Evolutionary conservation across 37 sponge, comb jelly and placozoan genomes (phyloP), one percentile per base, ranked within the genome.

Genomic region (Spongilla lacustris): DNA sequence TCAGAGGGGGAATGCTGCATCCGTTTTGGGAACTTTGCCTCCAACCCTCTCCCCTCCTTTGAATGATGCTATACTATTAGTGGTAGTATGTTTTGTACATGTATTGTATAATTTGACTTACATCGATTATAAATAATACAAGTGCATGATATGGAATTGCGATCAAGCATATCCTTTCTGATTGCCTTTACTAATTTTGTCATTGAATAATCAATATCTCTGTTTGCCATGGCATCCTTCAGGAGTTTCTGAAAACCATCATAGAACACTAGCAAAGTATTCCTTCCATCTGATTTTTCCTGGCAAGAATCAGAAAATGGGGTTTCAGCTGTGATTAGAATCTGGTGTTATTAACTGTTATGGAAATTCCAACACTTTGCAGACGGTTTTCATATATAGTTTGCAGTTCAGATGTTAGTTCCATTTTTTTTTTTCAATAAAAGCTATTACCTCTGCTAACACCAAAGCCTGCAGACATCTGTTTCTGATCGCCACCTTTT

Each of bases 261-360:
- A 19, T 76, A 46, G 25, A 76, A 36, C 38, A 76, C 46, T 19
- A 76, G 77, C 77, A 76, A 21, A 46, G 25, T 36, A 21, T 25
- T 76, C 46, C 26, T 76, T 10, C 9, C 77, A 76, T 76, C 46
- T 10, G 77, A 76, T 76, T 25, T 34, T 74, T 74, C 32, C 75
- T 74, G 28, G 28, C 75, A 74, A 29, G 29, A 31, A 23, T 35
- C 75, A 26, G 22, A 22, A 29, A 74, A 74, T 31, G 29, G 33
- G 75, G 9, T 30, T 6, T 34, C 35, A 34, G 33, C 33, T 74
- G 29, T 23, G 23, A 74, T 74, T 74, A 29, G 2, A 74, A 22
- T 35, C 75, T 29, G 33, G 75, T 74, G 9, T 74, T 74, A 74
- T 74, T 31, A 29, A 74, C 32, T 34, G 22, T 31, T 29, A 34